These are phyloP conservation scores for Lycia hirtaria DNA, from an alignment of 2,888 invertebrate genomes.

Conservation along the genomic window DNA sequence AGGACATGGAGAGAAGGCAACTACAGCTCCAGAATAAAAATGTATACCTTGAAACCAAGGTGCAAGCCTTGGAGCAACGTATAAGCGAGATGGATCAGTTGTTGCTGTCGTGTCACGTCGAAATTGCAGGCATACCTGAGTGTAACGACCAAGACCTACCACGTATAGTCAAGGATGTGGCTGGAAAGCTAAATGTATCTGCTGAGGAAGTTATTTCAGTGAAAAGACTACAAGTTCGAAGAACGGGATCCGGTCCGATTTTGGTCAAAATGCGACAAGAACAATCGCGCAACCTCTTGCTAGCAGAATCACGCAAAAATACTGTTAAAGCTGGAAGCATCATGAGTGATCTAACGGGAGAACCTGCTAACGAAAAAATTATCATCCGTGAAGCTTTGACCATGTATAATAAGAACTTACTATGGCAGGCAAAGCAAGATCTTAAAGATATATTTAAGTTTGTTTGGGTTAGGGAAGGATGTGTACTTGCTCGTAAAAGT, in stretches of 20 bases:
- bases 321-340: background rate
- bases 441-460: constrained; percentile 1
- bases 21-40: background rate
- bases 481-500: background rate
- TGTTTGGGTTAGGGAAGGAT: constrained; percentile 3
- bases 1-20: background rate
- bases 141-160: background rate
- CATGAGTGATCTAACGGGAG: constrained; percentile 3
- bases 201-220: background rate
- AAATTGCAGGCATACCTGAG: background rate
- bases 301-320: background rate
- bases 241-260: background rate
- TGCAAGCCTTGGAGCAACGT: background rate
- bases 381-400: constrained; percentile 8
- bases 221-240: background rate
- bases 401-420: background rate
- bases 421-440: constrained; percentile 16
- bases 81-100: background rate
- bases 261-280: background rate
- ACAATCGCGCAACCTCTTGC: background rate
- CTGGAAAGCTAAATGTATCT: background rate
- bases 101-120: background rate
- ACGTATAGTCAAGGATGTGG: background rate
- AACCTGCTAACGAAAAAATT: constrained; percentile 5
- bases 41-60: background rate